A percentile compares a stretch with the other conserved stretches of the same genome.
Evolutionary conservation across 1,140 invertebrate species (phyloP).

Genomic region (Dinoponera quadriceps): DNA sequence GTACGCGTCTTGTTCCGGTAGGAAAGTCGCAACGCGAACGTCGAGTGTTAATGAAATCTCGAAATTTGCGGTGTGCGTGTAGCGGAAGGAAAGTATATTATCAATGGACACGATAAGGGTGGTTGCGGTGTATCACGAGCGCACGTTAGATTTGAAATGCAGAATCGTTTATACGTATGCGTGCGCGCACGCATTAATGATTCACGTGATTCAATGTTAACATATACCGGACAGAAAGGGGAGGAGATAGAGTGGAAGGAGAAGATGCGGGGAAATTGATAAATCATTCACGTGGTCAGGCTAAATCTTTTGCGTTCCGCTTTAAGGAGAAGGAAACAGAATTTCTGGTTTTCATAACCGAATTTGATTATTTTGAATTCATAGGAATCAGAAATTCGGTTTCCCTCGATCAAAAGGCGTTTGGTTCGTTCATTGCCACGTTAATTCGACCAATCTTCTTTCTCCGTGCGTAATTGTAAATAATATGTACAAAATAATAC

Average conservation of each 20-base stretch:
- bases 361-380: too few relatives aligned
- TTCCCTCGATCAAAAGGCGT: too few relatives aligned
- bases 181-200: conserved; percentile 33
- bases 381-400: too few relatives aligned
- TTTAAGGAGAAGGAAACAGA: too few relatives aligned
- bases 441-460: too few relatives aligned
- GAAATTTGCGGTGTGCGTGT: background rate
- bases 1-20: background rate
- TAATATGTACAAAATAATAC: too few relatives aligned
- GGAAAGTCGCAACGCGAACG: background rate
- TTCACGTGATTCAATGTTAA: conserved; percentile 63
- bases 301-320: too few relatives aligned
- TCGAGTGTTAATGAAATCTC: conserved; percentile 51
- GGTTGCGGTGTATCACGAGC: conserved; percentile 56
- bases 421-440: too few relatives aligned
- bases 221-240: conserved; percentile 48
- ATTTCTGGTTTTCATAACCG: too few relatives aligned
- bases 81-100: conserved; percentile 47
- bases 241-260: background rate
- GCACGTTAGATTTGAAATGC: conserved; percentile 67
- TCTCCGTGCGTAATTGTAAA: too few relatives aligned
- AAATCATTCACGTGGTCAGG: too few relatives aligned
- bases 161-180: conserved; percentile 46
- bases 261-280: background rate
- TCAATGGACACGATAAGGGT: conserved; percentile 70